These are phyloP conservation scores for Endomychus coccineus DNA, from an alignment of 2,888 invertebrate species.

Conservation along the genomic window DNA sequence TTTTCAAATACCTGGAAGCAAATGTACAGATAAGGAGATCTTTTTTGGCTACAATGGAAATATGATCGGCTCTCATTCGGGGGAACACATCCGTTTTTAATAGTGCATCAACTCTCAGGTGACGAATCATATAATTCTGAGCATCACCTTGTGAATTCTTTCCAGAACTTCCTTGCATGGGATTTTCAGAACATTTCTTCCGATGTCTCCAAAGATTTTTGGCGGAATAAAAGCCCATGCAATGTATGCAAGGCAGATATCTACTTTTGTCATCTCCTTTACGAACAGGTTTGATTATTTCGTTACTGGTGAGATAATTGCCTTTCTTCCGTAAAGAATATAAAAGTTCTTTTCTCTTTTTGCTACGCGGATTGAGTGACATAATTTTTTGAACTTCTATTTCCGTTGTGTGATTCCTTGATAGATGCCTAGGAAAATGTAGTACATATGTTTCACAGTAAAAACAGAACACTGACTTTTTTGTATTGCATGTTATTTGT, in stretches of 20 bases:
- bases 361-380: conserved; percentile 2
- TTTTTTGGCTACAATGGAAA: conserved; percentile 15
- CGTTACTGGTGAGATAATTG: conserved; percentile 6
- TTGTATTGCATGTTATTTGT: too few species aligned
- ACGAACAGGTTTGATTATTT: not conserved
- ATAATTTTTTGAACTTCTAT: conserved; percentile 8
- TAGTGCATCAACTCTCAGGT: conserved; percentile 2
- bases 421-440: conserved; percentile 11
- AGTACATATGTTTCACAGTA: conserved; percentile 7
- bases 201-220: conserved; percentile 9
- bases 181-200: conserved; percentile 10
- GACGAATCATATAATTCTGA: conserved; percentile 9
- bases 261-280: not conserved
- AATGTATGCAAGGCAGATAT: conserved; percentile 4
- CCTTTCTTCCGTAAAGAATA: conserved; percentile 10
- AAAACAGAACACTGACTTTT: conserved; percentile 4
- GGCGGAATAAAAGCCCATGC: conserved; percentile 7
- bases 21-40: conserved; percentile 16
- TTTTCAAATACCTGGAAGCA: conserved; percentile 15
- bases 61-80: conserved; percentile 16
- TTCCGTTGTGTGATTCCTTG: conserved; percentile 10
- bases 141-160: conserved; percentile 7
- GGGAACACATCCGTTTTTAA: conserved; percentile 14
- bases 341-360: conserved; percentile 12
- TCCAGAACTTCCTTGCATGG: not conserved